Base-by-base conservation (phyloP, 2,113 vertebrate species). In the Galeopterus variegatus region DNA sequence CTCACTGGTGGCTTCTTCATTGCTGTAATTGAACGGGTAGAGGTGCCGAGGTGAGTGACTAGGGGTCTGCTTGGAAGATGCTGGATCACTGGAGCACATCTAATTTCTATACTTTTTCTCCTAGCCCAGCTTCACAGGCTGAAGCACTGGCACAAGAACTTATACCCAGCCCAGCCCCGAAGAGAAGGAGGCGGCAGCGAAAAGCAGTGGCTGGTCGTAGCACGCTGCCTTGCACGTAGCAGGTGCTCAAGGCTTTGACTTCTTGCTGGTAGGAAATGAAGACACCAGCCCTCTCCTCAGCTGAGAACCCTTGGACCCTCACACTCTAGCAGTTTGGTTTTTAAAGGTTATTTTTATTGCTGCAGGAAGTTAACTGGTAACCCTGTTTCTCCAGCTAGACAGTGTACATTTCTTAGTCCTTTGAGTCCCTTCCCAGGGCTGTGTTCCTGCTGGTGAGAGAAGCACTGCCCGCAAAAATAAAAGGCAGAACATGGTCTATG, bases 1-100 rank as follows among this genome's bases (percentile, higher is more conserved):
- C 98, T 99, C 88, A 99, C 99, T 0, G 98, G 99, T 0, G 99
- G 99, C 58, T 99, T 99, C 98, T 99, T 99, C 0, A 97, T 99
- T 60, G 99, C 99, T 0, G 96, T 99, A 80, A 98, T 99, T 96
- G 99, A 99, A 97, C 98, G 98, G 72, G 75, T 45, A 3, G 90
- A 95, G 14, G 93, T 18, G 33, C 48, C 26, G 0, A 96, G 96
- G 98, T 98, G 33, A 96, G 96, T 60, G 31, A 14, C 14, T 0
- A 0, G 17, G 41, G 14, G 26, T 4, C 52, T 72, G 4, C 1
- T 6, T 23, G 36, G 79, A 65, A 54, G 81, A 24, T 0, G 15
- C 50, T 8, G 17, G 41, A 11, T 33, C 33, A 6, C 0, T 0
- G 36, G 33, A 64, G 24, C 54, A 14, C 23, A 33, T 12, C 72